Percentiles rank a stretch among this genome's conserved stretches.
Evolutionary conservation across 1,140 invertebrate species (phyloP).

Genomic region (Trachelipus rathkii): DNA sequence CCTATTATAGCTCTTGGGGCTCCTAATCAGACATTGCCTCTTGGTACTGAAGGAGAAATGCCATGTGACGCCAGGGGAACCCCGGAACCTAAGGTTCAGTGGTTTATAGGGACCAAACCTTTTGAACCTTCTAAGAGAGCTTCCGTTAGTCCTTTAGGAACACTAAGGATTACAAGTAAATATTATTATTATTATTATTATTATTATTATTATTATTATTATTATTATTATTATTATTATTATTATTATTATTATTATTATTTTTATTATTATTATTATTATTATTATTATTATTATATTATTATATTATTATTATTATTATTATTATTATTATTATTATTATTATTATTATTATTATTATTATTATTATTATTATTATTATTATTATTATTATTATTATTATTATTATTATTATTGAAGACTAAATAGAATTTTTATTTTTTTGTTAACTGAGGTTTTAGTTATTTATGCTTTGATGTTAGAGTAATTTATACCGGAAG

Average conservation of each 20-base stretch:
- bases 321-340: neutral
- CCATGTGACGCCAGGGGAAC: constrained; percentile 72
- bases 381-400: neutral
- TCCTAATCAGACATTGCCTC: constrained; percentile 80
- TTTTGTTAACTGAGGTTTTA: no score
- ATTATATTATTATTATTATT: no score
- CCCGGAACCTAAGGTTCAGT: constrained; percentile 67
- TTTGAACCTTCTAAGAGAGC: constrained; percentile 50
- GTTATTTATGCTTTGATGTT: no score
- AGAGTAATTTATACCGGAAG: no score
- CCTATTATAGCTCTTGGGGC: constrained; percentile 86
- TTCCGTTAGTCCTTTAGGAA: constrained; percentile 63
- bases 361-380: neutral
- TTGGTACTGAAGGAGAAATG: constrained; percentile 71
- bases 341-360: neutral
- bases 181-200: neutral
- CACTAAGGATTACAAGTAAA: constrained; percentile 73
- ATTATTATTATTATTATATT: no score
- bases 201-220: neutral
- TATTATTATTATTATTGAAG: neutral
- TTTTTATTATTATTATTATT: constrained; percentile 5
- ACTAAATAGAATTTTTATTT: no score
- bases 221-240: neutral
- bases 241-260: neutral
- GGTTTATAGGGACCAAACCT: constrained; percentile 73